These are phyloP conservation scores for Episyrphus balteatus DNA, from an alignment of 1,140 invertebrate species.

Conservation along the genomic window DNA sequence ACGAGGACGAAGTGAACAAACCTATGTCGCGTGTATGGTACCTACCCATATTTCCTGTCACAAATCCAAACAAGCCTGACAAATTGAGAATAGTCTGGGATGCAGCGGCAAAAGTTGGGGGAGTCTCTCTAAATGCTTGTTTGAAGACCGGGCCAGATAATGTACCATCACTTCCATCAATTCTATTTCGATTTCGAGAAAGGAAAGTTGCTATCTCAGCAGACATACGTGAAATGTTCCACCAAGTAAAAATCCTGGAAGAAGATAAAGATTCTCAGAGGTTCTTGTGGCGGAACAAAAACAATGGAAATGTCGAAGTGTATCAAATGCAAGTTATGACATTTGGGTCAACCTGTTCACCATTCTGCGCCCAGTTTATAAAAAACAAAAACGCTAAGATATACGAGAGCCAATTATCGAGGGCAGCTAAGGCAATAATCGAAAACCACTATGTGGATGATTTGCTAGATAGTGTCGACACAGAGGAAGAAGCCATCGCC, in stretches of 20 bases:
- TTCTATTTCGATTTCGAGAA: background rate
- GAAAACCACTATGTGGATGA: no score
- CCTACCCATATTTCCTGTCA: conserved; percentile 19
- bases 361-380: conserved; percentile 15
- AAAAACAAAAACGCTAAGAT: conserved; percentile 18
- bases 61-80: conserved; percentile 14
- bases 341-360: no score
- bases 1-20: background rate
- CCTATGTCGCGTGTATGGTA: conserved; percentile 12
- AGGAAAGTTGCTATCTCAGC: conserved; percentile 9
- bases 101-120: conserved; percentile 11
- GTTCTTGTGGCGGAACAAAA: conserved; percentile 17
- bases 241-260: conserved; percentile 10
- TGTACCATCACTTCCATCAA: no score
- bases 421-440: no score
- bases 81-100: conserved; percentile 19
- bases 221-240: conserved; percentile 33
- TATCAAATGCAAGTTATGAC: conserved; percentile 22
- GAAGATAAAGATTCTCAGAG: conserved; percentile 17
- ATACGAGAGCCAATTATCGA: no score
- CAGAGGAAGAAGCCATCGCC: no score
- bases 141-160: conserved; percentile 6
- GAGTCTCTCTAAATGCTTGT: conserved; percentile 13
- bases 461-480: no score
- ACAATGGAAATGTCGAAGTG: background rate